Evolutionary conservation across 2,888 invertebrate genomes (phyloP).

Genomic region (Nesidiocoris tenuis): DNA sequence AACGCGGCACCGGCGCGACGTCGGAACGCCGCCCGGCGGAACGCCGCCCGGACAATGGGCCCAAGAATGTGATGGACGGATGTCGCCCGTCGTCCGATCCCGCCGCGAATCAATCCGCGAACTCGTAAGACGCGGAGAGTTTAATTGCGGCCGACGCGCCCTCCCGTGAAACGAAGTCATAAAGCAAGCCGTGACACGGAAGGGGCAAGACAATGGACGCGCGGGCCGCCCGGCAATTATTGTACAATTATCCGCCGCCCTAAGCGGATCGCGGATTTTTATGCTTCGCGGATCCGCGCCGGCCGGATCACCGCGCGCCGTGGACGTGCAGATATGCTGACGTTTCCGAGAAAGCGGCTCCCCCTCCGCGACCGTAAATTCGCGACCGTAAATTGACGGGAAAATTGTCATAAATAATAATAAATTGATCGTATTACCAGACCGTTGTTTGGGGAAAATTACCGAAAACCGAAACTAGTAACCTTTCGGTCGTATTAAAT

Average conservation of each 20-base stretch:
- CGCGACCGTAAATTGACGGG: too few relatives aligned
- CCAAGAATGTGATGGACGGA: background rate
- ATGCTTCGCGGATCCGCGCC: too few relatives aligned
- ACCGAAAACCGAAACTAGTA: too few relatives aligned
- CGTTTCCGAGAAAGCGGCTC: too few relatives aligned
- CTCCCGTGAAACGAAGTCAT: background rate
- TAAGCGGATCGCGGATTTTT: too few relatives aligned
- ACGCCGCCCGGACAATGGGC: background rate
- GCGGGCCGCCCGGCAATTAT: conserved; percentile 11
- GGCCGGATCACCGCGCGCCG: too few relatives aligned
- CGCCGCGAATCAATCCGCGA: background rate
- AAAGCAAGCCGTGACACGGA: background rate
- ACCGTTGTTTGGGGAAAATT: too few relatives aligned
- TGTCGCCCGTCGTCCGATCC: background rate
- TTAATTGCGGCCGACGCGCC: conserved; percentile 2
- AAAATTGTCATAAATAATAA: too few relatives aligned
- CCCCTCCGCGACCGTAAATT: too few relatives aligned
- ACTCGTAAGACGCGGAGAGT: background rate
- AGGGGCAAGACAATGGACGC: conserved; percentile 4
- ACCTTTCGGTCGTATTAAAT: too few relatives aligned
- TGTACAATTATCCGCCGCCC: conserved; percentile 12
- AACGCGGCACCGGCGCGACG: background rate
- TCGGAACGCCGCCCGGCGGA: background rate
- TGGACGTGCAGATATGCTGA: too few relatives aligned
- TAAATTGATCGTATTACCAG: too few relatives aligned